Evolutionary conservation across 2,888 invertebrate species (phyloP).

Genomic region (Hydropsyche betteni): DNA sequence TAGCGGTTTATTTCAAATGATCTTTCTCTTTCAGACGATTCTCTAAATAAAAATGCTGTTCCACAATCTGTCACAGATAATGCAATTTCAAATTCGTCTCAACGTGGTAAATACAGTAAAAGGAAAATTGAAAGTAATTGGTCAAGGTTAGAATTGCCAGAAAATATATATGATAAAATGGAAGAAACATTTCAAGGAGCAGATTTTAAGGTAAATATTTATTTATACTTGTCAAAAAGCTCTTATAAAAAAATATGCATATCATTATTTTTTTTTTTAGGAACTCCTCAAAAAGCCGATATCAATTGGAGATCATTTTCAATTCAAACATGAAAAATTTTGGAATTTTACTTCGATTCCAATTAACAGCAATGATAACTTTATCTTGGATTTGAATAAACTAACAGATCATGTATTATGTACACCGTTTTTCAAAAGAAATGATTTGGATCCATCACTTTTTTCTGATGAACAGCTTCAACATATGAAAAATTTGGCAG

Average conservation of each 20-base stretch:
- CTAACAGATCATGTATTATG: slow-evolving; percentile 59
- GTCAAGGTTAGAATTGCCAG: slow-evolving; percentile 65
- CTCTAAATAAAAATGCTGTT: too few species aligned
- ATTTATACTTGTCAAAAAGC: neutral
- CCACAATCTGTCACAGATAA: too few species aligned
- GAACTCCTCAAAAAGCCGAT: slow-evolving; percentile 61
- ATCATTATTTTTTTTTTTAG: slow-evolving; percentile 55
- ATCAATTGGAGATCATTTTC: slow-evolving; percentile 63
- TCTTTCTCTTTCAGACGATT: too few species aligned
- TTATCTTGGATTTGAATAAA: slow-evolving; percentile 61
- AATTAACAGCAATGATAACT: slow-evolving; percentile 61
- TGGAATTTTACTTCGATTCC: slow-evolving; percentile 59
- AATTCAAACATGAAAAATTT: slow-evolving; percentile 65
- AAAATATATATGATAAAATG: slow-evolving; percentile 62
- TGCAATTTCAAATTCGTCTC: neutral
- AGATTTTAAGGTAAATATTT: slow-evolving; percentile 63
- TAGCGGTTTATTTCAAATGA: neutral
- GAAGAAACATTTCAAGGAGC: slow-evolving; percentile 62
- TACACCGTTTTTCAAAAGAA: slow-evolving; percentile 63
- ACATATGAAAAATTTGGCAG: slow-evolving; percentile 61
- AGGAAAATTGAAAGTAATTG: slow-evolving; percentile 65
- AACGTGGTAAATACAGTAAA: slow-evolving; percentile 59
- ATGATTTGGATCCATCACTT: slow-evolving; percentile 56
- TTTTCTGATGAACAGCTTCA: slow-evolving; percentile 60
- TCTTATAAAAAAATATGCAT: neutral